Percentiles rank a stretch among this genome's conserved stretches.
Conservation (phyloP, 2,797 vertebrate species). For the Platyrinchus mystaceus region DNA sequence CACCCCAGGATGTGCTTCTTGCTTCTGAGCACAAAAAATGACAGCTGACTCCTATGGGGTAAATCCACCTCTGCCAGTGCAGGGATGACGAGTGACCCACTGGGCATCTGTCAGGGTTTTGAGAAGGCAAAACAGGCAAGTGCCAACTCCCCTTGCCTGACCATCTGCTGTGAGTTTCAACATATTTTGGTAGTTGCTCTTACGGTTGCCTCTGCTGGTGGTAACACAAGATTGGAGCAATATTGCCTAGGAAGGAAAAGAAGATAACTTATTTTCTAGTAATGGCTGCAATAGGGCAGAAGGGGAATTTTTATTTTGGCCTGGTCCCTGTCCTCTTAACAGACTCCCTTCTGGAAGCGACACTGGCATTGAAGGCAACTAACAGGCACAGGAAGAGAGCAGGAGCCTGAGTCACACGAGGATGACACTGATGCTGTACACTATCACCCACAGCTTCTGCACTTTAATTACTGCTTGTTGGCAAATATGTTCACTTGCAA, state of each 20-base stretch:
- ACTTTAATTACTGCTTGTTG: not conserved
- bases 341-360: not conserved
- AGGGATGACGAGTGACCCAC: not conserved
- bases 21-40: not conserved
- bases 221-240: not conserved
- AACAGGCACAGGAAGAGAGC: not conserved
- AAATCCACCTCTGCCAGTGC: not conserved
- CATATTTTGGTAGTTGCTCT: not conserved
- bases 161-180: not conserved
- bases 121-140: not conserved
- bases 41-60: not conserved
- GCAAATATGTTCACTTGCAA: not conserved
- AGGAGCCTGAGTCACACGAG: not conserved
- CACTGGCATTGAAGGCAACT: not conserved
- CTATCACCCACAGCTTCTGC: not conserved
- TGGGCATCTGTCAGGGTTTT: not conserved
- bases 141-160: not conserved
- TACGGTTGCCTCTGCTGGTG: not conserved
- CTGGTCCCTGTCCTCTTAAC: not conserved
- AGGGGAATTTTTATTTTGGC: not conserved
- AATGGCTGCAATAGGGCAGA: not conserved
- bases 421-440: not conserved
- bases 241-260: not conserved
- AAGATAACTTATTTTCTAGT: not conserved
- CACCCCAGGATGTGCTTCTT: not conserved